Evolutionary conservation across 2,797 vertebrate genomes (phyloP), one percentile per base, ranked within the genome.

Genomic region (Tolypeutes matacus): DNA sequence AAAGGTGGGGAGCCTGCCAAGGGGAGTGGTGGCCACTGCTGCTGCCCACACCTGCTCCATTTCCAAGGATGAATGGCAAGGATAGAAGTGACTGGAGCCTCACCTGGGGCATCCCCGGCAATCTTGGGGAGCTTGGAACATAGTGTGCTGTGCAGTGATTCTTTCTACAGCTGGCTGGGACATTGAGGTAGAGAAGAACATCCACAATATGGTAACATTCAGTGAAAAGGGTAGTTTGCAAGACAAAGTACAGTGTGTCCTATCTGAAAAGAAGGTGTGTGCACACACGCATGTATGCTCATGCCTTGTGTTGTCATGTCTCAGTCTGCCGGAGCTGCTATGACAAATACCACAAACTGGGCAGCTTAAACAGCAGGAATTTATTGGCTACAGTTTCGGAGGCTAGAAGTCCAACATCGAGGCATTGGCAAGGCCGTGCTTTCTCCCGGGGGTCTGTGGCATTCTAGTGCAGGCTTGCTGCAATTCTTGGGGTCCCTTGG

Each of bases 221-320:
- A 9, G 11, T 3, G 11, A 27, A 91, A 86, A 95, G 46, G 60
- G 12, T 67, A 67, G 46, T 78, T 46, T 56, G 53, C 78, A 10
- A 27, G 86, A 49, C 76, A 49, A 27, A 67, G 60, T 69, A 18
- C 36, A 58, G 0, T 58, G 2, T 0, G 1, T 21, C 29, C 58
- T 39, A 6, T 90, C 83, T 62, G 27, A 64, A 80, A 62, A 31
- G 53, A 20, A 3, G 39, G 3, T 39, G 39, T 39, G 39, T 39
- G 39, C 39, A 39, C 39, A 39, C 39, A 39, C 0, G 10, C 2
- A 0, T 11, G 31, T 18, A 7, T 17, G 2, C 6, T 7, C 23
- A 29, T 1, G 18, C 53, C 53, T 20, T 56, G 15, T 56, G 18
- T 18, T 17, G 17, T 15, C 18, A 6, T 56, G 18, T 56, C 53